Evolutionary conservation across 1,140 invertebrate species (phyloP).

Genomic region (Galendromus occidentalis): DNA sequence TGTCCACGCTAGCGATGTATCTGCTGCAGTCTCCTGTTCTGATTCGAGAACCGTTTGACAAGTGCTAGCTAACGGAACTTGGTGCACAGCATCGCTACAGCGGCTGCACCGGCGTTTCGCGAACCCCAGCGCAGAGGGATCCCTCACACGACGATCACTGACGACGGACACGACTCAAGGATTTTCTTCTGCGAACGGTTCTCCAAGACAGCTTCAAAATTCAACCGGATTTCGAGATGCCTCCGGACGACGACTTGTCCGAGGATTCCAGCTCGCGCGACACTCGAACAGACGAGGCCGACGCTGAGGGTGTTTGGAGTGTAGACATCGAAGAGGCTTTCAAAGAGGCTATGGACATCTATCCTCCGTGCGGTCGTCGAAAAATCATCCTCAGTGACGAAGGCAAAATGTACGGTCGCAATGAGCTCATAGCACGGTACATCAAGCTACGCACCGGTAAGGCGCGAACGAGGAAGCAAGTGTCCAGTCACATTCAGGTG

Average conservation of each 20-base stretch:
- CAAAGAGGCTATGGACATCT: conserved; percentile 96
- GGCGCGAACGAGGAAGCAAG: conserved; percentile 95
- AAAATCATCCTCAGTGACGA: conserved; percentile 99
- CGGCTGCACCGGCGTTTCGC: no score
- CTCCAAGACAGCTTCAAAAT: no score
- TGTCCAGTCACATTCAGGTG: conserved; percentile 98
- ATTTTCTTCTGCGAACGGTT: no score
- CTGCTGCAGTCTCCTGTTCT: no score
- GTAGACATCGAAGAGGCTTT: conserved; percentile 99
- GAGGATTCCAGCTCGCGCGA: conserved; percentile 9
- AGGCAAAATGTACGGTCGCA: conserved; percentile 99
- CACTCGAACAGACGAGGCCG: conserved; percentile 39
- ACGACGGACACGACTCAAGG: no score
- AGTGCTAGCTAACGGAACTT: no score
- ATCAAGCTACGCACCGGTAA: conserved; percentile 97
- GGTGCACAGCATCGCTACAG: no score
- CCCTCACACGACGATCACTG: no score
- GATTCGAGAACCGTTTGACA: no score
- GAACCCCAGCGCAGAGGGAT: no score
- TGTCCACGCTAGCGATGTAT: no score
- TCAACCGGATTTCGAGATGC: background rate
- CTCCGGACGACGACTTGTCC: conserved; percentile 5
- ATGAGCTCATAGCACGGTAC: conserved; percentile 96
- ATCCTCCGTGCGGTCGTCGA: conserved; percentile 91
- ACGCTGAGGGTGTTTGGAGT: conserved; percentile 98